Evolutionary conservation across 30 jellyfish, hydroid and myxozoan genomes (phyloP).

Genomic region (Hydractinia symbiolongicarpus): DNA sequence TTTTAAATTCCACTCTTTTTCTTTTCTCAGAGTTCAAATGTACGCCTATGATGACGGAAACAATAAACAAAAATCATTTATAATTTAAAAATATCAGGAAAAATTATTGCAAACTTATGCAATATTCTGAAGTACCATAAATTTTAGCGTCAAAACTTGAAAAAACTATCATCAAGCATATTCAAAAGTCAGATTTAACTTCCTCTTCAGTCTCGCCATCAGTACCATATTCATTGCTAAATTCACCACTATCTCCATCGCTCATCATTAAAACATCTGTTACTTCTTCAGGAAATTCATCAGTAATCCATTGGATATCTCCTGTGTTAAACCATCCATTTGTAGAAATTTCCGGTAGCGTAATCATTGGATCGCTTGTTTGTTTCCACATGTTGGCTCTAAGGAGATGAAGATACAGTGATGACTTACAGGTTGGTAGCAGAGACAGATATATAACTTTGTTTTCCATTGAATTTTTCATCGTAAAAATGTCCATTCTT

Average conservation of each 20-base stretch:
- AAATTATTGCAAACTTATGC: no score
- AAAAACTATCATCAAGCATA: neutral
- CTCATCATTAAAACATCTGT: constrained; percentile 46
- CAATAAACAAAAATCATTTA: no score
- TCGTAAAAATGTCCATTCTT: neutral
- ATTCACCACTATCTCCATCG: neutral
- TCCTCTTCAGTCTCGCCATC: neutral
- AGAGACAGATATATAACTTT: neutral
- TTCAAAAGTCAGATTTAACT: neutral
- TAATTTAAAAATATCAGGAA: no score
- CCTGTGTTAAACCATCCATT: neutral
- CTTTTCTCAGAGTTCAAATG: no score
- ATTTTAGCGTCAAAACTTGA: no score
- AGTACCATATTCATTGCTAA: neutral
- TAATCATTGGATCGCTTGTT: neutral
- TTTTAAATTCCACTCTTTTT: no score
- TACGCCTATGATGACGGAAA: no score
- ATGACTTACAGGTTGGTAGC: neutral
- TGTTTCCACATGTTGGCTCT: neutral
- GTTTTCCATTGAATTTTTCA: neutral
- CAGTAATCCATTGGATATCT: neutral
- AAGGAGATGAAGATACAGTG: neutral
- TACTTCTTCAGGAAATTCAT: constrained; percentile 35
- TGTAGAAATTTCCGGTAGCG: neutral
- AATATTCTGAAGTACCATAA: no score